Percentiles rank a stretch among this genome's conserved stretches.
Evolutionary conservation across 2,113 vertebrate genomes (phyloP).

Genomic region (Tylochromis polylepis): DNA sequence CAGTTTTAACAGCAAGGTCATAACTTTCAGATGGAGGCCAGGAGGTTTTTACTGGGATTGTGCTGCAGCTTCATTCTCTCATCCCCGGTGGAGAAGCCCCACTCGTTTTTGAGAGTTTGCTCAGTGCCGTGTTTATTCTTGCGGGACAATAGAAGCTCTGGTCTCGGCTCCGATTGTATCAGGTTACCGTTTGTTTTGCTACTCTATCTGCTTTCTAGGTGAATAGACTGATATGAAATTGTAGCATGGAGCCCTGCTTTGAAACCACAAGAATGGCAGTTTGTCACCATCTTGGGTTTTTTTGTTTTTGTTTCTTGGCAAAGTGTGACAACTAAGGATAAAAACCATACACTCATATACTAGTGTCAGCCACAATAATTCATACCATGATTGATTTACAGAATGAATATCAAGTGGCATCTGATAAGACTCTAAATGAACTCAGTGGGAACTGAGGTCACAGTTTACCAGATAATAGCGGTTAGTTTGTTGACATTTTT

Average conservation of each 20-base stretch:
- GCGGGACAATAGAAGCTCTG: neutral
- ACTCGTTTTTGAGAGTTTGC: neutral
- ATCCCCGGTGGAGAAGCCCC: neutral
- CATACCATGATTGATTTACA: neutral
- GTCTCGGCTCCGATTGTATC: neutral
- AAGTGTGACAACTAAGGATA: neutral
- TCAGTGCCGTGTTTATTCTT: neutral
- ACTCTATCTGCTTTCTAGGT: neutral
- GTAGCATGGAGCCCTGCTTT: neutral
- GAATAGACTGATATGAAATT: neutral
- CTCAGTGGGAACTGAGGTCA: neutral
- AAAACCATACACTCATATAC: neutral
- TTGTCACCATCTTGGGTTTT: neutral
- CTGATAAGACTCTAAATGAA: neutral
- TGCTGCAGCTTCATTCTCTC: neutral
- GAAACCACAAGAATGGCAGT: neutral
- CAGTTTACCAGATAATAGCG: neutral
- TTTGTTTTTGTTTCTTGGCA: neutral
- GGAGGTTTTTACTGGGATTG: neutral
- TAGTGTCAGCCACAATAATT: neutral
- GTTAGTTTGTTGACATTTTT: neutral
- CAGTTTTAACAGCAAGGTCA: slow-evolving; percentile 37
- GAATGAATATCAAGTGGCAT: neutral
- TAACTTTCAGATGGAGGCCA: slow-evolving; percentile 27
- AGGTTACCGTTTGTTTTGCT: neutral